Evolutionary conservation across 2,113 vertebrate genomes (phyloP), one percentile per base, ranked within the genome.

Genomic region (Centropus bengalensis): DNA sequence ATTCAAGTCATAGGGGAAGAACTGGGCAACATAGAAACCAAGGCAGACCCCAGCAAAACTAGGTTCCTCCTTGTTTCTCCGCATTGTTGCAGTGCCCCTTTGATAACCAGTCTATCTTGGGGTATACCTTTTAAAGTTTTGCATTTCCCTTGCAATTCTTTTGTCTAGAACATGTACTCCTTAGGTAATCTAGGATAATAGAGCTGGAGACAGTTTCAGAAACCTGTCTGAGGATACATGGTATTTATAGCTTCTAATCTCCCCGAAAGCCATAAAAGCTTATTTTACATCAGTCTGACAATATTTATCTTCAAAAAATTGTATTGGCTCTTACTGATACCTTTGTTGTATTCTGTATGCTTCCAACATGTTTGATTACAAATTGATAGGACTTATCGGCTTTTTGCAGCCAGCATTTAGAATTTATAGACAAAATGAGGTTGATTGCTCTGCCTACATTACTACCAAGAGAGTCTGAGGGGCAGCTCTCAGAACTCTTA

Each of bases 11-110:
- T 30, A 14, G 68, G 18, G 19, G 75, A 75, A 66, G 66, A 90
- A 52, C 55, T 22, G 45, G 74, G 56, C 60, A 82, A 45, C 5
- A 12, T 14, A 14, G 47, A n/a, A 74, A 42, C 19, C 18, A 59
- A 45, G 27, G 63, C 56, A 58, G 44, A 51, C 38, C 22, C 33
- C 28, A n/a, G 42, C 54, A 81, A 81, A 80, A 44, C 1, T 21
- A 64, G 30, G 12, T 44, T 85, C 40, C 8, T 81, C 5, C 33
- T 68, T 13, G 36, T 54, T 16, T 45, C 23, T 24, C 38, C 45
- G 4, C 0, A 0, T 40, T 51, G 40, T 90, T 32, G 32, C 40
- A 69, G 59, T 0, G 0, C 17, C 47, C 49, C 54, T 67, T 80
- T 58, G 68, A 59, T 49, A 71, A 38, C 13, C 23, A 33, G 30